phyloP scores from a whole-genome alignment of 2,113 vertebrate species.

The Morone chrysops region DNA sequence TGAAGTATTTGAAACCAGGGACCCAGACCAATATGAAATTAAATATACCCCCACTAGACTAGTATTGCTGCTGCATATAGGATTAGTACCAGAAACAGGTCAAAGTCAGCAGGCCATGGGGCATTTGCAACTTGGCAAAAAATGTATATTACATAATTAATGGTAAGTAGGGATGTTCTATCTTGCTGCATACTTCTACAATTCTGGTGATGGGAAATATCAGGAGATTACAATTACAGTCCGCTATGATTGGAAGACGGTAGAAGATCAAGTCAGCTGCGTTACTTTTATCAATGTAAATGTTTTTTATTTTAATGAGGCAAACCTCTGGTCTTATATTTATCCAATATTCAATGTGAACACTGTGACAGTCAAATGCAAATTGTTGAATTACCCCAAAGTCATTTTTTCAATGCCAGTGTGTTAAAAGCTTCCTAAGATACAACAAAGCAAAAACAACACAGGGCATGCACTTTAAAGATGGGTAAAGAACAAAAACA shows the following conservation, averaged over 20 bases:
- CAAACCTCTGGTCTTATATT: neutral
- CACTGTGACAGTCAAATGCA: neutral
- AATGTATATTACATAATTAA: conserved; percentile 44
- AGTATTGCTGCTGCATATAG: neutral
- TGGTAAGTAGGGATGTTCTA: conserved; percentile 25
- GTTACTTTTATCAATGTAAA: neutral
- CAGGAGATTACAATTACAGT: neutral
- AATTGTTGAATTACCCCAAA: too few relatives aligned
- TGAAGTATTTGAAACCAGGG: neutral
- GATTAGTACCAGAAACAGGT: conserved; percentile 7
- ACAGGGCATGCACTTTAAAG: too few relatives aligned
- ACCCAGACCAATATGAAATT: neutral
- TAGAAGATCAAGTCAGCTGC: neutral
- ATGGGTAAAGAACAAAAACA: too few relatives aligned
- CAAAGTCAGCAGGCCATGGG: neutral
- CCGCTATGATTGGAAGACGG: neutral
- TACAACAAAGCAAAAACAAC: too few relatives aligned
- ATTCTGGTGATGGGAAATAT: conserved; percentile 2
- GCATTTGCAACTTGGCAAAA: neutral
- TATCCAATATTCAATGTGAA: neutral
- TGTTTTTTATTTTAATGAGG: neutral
- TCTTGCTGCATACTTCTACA: neutral
- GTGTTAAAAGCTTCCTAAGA: too few relatives aligned
- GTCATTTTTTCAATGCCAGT: too few relatives aligned
- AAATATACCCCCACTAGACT: neutral